Base-by-base conservation (phyloP, 1,140 invertebrate species). In the Euschistus heros region DNA sequence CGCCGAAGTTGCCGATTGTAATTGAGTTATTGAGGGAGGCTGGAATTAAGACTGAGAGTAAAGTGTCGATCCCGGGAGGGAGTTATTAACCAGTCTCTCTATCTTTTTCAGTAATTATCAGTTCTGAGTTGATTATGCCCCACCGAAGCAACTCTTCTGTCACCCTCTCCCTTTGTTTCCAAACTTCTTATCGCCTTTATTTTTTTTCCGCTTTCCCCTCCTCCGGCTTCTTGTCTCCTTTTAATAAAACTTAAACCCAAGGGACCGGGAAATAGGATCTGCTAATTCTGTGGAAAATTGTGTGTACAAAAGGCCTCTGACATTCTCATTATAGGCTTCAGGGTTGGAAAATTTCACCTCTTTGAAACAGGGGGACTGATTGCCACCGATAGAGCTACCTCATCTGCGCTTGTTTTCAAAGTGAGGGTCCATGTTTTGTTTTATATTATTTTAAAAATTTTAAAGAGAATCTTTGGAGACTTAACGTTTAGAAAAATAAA, bases 321-420 rank as follows among this genome's bases (percentile, higher is more conserved):
- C 54, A 57, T 57, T 57, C 54, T 57, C 54, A 57, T 57, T 57
- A 57, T 57, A 57, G 54, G 54, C 54, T 57, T 57, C 10, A 57
- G 54, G 24, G 54, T 24, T 22, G 54, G 54, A 57, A 57, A 24
- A 24, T 57, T 57, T 17, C 18, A 6, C 14, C 20, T 24, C 54
- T 57, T 57, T 57, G 54, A 57, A 24, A 57, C n/a, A 37, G 33
- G 1, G 1, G 33, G 33, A 37, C 33, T 37, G 33, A 37, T 37
- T 37, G 33, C 33, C 33, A 37, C 33, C 33, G 33, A 37, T 37
- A 37, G 33, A 37, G 33, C 33, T 6, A 50, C 22, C 22, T 50
- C 47, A 50, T 18, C 47, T 22, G 47, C 47, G 22, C 22, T 22
- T 50, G 47, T 50, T 50, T 50, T 50, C 33, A 37, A 37, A 37